phyloP scores from a whole-genome alignment of 2,113 vertebrate species.

The Dunckerocampus dactyliophorus region DNA sequence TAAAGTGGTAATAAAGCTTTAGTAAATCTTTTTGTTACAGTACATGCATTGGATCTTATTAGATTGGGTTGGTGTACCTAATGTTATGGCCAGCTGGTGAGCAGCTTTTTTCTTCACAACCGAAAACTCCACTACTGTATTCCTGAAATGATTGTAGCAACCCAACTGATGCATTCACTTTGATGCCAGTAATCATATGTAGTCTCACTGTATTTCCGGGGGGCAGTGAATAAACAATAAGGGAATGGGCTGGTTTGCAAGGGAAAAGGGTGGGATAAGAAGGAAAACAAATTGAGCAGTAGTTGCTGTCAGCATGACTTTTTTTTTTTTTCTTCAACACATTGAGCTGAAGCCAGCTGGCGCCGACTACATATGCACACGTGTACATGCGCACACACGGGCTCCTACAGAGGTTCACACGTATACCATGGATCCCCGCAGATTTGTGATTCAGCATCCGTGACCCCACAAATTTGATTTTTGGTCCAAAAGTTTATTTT shows the following conservation, averaged over 20 bases:
- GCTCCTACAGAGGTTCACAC: background rate
- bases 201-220: background rate
- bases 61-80: too few relatives aligned
- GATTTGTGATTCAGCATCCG: too few relatives aligned
- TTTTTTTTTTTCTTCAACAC: conserved; percentile 57
- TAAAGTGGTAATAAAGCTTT: too few relatives aligned
- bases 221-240: conserved; percentile 3
- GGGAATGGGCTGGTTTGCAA: conserved; percentile 12
- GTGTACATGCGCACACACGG: background rate
- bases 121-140: background rate
- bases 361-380: conserved; percentile 30
- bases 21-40: too few relatives aligned
- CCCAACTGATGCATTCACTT: background rate
- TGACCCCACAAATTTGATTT: too few relatives aligned
- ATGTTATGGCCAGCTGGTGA: too few relatives aligned
- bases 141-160: too few relatives aligned
- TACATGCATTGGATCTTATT: too few relatives aligned
- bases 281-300: conserved; percentile 40
- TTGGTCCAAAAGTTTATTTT: too few relatives aligned
- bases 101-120: background rate
- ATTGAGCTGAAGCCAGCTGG: conserved; percentile 58
- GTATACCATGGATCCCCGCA: background rate
- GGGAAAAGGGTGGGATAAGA: conserved; percentile 20
- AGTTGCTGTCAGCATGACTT: conserved; percentile 66
- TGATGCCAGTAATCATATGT: background rate